Percentiles rank a stretch among this genome's conserved stretches.
Conservation (phyloP, 2,113 vertebrate genomes). For the Nibea coibor region DNA sequence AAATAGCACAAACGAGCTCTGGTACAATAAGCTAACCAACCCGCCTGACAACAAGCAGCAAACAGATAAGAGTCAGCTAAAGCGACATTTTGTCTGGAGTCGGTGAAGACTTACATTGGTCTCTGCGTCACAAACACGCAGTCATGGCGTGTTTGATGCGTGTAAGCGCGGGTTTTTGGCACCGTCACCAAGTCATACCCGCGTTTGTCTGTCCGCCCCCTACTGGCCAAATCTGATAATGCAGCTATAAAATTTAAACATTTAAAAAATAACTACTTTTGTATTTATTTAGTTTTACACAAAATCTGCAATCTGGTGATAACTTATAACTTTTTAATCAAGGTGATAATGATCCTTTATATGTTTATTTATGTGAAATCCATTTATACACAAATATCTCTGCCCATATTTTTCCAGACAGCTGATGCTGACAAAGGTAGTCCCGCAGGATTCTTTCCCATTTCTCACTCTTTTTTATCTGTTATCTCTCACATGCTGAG, state of each 20-base stretch:
- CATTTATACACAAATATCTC: not conserved
- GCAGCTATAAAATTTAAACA: not conserved
- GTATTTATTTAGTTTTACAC: too few species aligned
- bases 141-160: not conserved
- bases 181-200: too few species aligned
- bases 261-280: too few species aligned
- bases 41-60: not conserved
- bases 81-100: not conserved
- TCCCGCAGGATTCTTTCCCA: not conserved
- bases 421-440: not conserved
- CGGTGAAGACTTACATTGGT: not conserved
- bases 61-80: not conserved
- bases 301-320: not conserved
- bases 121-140: not conserved
- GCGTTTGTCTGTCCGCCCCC: not conserved
- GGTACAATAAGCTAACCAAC: too few species aligned
- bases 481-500: constrained; percentile 5
- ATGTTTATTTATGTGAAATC: too few species aligned
- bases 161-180: not conserved
- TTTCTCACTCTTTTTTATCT: not conserved
- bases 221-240: not conserved
- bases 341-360: not conserved
- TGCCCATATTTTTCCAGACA: not conserved
- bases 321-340: not conserved
- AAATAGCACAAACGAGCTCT: not conserved